Percentiles rank a stretch among this genome's conserved stretches.
These are phyloP conservation scores for Drosophila lacteicornis DNA, from an alignment of 1,140 invertebrate species.

Conservation along the genomic window DNA sequence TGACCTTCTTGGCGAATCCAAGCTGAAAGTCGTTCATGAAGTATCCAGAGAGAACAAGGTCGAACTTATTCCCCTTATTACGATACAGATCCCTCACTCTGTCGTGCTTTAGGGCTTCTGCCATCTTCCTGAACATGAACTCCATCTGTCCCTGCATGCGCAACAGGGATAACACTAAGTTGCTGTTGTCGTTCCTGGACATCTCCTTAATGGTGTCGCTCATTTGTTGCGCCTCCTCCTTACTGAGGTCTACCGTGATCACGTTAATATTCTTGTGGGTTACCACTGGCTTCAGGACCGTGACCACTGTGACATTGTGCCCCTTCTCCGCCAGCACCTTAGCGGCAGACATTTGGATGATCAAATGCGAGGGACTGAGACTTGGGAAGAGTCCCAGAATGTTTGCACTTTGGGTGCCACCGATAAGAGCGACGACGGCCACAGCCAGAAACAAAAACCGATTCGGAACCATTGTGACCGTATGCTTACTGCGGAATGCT, in stretches of 20 bases:
- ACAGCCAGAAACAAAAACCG: constrained; percentile 2
- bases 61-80: constrained; percentile 59
- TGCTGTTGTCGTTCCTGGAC: constrained; percentile 31
- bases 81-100: constrained; percentile 49
- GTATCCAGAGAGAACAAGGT: constrained; percentile 63
- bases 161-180: constrained; percentile 9
- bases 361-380: constrained; percentile 62
- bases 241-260: constrained; percentile 30
- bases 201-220: constrained; percentile 19
- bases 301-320: constrained; percentile 73
- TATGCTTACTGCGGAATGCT: constrained; percentile 2
- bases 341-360: constrained; percentile 63
- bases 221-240: constrained; percentile 4
- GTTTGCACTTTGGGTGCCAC: constrained; percentile 35
- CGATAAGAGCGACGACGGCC: constrained; percentile 14
- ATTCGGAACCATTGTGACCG: background rate
- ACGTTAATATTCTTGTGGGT: constrained; percentile 50
- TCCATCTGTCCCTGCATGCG: constrained; percentile 22
- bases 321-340: constrained; percentile 64
- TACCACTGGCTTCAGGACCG: constrained; percentile 47
- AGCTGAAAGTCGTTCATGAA: constrained; percentile 65
- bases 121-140: constrained; percentile 36
- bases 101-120: constrained; percentile 19
- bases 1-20: constrained; percentile 62
- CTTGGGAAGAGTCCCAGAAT: constrained; percentile 67